Evolutionary conservation across 2,113 vertebrate genomes (phyloP), one percentile per base, ranked within the genome.

Genomic region (Ailurus styani): DNA sequence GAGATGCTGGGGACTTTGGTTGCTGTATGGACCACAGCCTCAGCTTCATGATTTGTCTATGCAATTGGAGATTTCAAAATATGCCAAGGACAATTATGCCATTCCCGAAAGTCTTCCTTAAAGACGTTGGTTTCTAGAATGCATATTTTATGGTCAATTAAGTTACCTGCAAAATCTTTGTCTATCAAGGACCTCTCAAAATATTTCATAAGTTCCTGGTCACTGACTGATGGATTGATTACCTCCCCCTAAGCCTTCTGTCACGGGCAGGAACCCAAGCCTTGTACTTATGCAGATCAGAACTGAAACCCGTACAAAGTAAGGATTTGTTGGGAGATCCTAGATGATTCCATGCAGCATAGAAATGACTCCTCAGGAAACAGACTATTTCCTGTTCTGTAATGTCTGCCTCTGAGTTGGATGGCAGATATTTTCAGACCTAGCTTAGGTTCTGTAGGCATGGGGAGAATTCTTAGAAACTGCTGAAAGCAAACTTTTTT

Each of bases 381-480:
- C 1, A 37, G 15, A 50, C 11, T 93, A 4, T 87, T 87, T 92
- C 52, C 72, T 89, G 1, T 89, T 78, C 78, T 68, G 1, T 75
- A 42, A 88, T 40, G 34, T 57, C 62, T 54, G 34, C 57, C 15
- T 82, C 52, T 79, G 45, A 86, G 50, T 54, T 90, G 73, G 31
- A 25, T 83, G 86, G 82, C 75, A 90, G 60, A 88, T 75, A 8
- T 75, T 72, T 73, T 90, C 68, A 97, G 75, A 40, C 23, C 54
- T 62, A 47, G 6, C 64, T 87, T 87, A 77, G 7, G 47, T 82
- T 96, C 66, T 75, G 14, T 62, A 68, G 62, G 14, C 72, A 55
- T 93, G 87, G 94, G 54, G 57, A 90, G 55, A 95, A 96, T 3
- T 18, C 25, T 72, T 91, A 88, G 91, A 90, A 97, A 86, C 25